These are phyloP conservation scores for Pygoscelis adeliae DNA, from an alignment of 2,113 vertebrate species.

Conservation along the genomic window DNA sequence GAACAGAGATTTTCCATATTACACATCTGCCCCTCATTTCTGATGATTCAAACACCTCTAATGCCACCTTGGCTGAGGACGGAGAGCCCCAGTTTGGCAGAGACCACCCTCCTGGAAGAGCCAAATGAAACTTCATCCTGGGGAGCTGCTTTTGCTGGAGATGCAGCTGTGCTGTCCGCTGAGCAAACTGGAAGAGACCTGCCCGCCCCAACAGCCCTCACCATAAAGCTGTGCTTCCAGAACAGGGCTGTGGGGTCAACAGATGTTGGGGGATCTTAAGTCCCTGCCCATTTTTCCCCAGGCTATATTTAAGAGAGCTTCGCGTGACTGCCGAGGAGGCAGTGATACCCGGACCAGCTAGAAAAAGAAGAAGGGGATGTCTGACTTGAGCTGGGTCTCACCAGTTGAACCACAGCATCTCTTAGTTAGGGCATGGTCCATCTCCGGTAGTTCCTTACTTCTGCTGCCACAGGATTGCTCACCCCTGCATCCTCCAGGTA, in stretches of 20 bases:
- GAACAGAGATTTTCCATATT: neutral
- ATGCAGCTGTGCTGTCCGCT: fast-evolving
- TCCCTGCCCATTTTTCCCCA: neutral
- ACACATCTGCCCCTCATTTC: neutral
- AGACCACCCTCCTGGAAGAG: neutral
- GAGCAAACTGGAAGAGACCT: neutral
- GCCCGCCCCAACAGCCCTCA: fast-evolving
- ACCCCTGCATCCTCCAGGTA: neutral
- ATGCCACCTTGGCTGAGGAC: neutral
- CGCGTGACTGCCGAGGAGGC: fast-evolving
- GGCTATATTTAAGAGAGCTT: neutral
- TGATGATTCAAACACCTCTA: neutral
- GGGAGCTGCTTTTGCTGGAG: neutral
- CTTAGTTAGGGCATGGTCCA: neutral
- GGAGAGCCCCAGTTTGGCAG: neutral
- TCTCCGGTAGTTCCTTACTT: neutral
- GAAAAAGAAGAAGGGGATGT: neutral
- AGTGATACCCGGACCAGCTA: neutral
- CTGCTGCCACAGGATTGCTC: neutral
- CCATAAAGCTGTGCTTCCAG: neutral
- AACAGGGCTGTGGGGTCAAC: neutral
- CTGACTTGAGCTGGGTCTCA: neutral
- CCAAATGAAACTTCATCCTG: neutral
- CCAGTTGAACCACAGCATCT: neutral
- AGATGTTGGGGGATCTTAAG: neutral